Base-by-base conservation (phyloP, 2,797 vertebrate species). In the Todus mexicanus region DNA sequence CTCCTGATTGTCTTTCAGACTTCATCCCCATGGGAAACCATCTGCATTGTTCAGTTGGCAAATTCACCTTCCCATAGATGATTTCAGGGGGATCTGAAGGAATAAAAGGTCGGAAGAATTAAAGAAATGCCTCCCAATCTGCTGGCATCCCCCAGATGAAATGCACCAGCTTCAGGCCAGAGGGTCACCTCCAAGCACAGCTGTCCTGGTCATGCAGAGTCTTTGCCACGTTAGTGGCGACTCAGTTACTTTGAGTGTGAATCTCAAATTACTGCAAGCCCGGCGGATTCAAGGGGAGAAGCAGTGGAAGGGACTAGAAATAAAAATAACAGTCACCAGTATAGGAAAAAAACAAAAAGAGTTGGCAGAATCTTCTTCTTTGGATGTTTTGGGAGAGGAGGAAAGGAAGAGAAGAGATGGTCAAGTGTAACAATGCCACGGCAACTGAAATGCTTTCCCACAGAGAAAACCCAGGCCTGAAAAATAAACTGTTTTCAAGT, bases 231-330 rank as follows among this genome's bases (percentile, higher is more conserved):
- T 76, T 91, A 94, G 82, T 89, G 87, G 81, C 26, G 20, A 94
- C 82, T 94, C 92, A 80, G 89, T 95, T 74, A 87, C 82, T 93
- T 85, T 22, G 75, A 91, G 65, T 69, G 91, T 68, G 87, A 93
- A 92, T 95, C 95, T 96, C 94, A 92, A 77, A 94, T 96, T 95
- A 94, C 95, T 95, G 94, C 95, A 89, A 72, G 86, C 53, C 61
- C 43, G 53, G 93, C 42, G 0, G 57, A 85, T 94, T 87, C 57
- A 40, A 40, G 63, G 65, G 57, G 61, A 85, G 40, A 90, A 79
- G 68, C 68, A n/a, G 43, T 78, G 71, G 56, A 88, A 95, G 19
- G 57, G 51, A 37, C 89, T 77, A 50, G 89, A 61, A 95, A 91
- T 65, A 80, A 45, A 92, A 95, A 85, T 47, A 91, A 83, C 50